Evolutionary conservation across 2,113 vertebrate genomes (phyloP).

Genomic region (Rhynchomys soricoides): DNA sequence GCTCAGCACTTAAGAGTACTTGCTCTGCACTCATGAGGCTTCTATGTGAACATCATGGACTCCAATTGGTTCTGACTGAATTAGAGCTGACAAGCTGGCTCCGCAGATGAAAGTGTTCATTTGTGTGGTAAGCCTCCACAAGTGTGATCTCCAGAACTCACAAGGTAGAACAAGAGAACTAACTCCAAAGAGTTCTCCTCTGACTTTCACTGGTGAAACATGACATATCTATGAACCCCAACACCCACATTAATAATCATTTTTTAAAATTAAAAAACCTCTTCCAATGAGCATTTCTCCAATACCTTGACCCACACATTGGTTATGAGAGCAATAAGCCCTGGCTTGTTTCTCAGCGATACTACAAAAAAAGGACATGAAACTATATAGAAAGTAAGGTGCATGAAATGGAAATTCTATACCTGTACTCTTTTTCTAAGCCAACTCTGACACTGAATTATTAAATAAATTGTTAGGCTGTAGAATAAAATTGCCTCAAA

Average conservation of each 20-base stretch:
- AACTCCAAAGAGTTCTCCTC: neutral
- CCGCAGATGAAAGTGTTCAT: neutral
- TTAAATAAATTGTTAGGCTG: constrained; percentile 40
- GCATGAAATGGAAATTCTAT: neutral
- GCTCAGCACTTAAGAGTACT: neutral
- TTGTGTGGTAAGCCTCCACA: neutral
- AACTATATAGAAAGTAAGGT: neutral
- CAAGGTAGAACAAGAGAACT: neutral
- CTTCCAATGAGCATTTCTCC: no score
- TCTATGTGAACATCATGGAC: neutral
- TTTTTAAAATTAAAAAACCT: neutral
- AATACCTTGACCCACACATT: neutral
- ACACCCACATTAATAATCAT: neutral
- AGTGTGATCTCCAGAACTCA: neutral
- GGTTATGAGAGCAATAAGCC: neutral
- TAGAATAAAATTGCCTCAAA: neutral
- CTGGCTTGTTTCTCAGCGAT: neutral
- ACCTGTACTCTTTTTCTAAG: constrained; percentile 19
- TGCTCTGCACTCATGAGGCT: neutral
- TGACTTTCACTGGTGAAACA: neutral
- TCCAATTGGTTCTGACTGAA: neutral
- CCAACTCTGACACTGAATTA: constrained; percentile 6
- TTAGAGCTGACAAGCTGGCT: neutral
- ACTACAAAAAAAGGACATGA: neutral
- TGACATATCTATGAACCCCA: neutral